Conservation (phyloP, 1,140 invertebrate genomes). For the Drosophila ercepeae region DNA sequence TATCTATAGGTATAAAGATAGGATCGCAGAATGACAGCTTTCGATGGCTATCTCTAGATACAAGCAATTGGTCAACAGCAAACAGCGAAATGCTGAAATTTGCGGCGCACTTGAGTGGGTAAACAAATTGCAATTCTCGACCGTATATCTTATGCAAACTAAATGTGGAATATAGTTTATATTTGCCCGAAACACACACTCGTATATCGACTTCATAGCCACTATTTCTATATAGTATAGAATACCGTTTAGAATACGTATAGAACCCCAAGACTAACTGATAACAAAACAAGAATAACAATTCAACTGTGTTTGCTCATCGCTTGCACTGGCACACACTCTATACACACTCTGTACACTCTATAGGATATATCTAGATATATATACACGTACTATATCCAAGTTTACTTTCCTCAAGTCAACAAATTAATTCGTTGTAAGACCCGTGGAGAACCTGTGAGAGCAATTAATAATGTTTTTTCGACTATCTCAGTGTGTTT, state of each 20-base stretch:
- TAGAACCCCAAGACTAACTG: constrained; percentile 26
- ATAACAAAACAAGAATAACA: constrained; percentile 45
- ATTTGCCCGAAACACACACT: constrained; percentile 28
- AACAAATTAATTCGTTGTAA: constrained; percentile 49
- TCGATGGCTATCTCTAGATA: constrained; percentile 23
- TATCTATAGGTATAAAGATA: no score
- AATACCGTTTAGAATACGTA: background rate
- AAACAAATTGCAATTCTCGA: constrained; percentile 30
- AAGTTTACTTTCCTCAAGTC: constrained; percentile 30
- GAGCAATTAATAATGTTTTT: constrained; percentile 40
- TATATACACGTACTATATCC: background rate
- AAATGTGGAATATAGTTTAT: constrained; percentile 45
- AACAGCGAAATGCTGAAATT: constrained; percentile 40
- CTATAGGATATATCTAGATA: constrained; percentile 2
- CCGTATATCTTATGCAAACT: constrained; percentile 39
- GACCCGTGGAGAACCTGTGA: constrained; percentile 23
- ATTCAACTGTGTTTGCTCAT: constrained; percentile 41
- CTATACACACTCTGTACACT: no score
- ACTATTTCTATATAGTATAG: constrained; percentile 2
- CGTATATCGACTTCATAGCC: constrained; percentile 21
- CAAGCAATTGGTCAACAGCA: constrained; percentile 45
- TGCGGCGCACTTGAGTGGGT: constrained; percentile 48
- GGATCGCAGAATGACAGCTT: background rate
- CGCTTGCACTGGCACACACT: no score
- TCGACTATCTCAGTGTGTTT: background rate